Evolutionary conservation across 2,113 vertebrate species (phyloP).

Genomic region (Microtus pennsylvanicus): DNA sequence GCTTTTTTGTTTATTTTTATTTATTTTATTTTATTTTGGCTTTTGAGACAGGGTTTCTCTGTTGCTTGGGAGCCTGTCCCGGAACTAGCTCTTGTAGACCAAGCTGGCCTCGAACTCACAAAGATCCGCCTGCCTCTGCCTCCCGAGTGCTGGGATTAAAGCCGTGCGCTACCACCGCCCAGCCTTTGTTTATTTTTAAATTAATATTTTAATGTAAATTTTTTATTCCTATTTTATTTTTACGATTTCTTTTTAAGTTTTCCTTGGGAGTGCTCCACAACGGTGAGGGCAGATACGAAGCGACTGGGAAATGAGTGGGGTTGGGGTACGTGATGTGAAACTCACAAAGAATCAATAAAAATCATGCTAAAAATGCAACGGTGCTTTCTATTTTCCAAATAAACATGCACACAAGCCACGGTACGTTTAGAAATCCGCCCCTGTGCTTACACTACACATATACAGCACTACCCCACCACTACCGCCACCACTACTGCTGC

Average conservation of each 20-base stretch:
- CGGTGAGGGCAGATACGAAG: neutral
- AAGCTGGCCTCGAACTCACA: too few relatives aligned
- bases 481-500: neutral
- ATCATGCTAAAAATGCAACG: neutral
- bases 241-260: neutral
- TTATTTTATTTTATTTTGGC: too few relatives aligned
- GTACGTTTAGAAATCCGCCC: neutral
- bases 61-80: too few relatives aligned
- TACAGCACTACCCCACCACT: neutral
- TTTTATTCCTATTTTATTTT: too few relatives aligned
- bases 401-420: neutral
- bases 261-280: neutral
- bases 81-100: too few relatives aligned
- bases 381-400: neutral
- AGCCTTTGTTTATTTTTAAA: neutral
- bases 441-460: neutral
- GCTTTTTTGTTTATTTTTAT: neutral
- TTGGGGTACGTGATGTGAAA: neutral
- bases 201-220: neutral
- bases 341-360: neutral
- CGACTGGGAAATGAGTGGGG: too few relatives aligned
- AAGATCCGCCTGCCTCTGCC: too few relatives aligned
- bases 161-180: too few relatives aligned
- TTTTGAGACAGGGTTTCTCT: too few relatives aligned
- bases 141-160: too few relatives aligned